These are phyloP conservation scores for Poeciliopsis retropinna DNA, from an alignment of 2,113 vertebrate species.

Conservation along the genomic window DNA sequence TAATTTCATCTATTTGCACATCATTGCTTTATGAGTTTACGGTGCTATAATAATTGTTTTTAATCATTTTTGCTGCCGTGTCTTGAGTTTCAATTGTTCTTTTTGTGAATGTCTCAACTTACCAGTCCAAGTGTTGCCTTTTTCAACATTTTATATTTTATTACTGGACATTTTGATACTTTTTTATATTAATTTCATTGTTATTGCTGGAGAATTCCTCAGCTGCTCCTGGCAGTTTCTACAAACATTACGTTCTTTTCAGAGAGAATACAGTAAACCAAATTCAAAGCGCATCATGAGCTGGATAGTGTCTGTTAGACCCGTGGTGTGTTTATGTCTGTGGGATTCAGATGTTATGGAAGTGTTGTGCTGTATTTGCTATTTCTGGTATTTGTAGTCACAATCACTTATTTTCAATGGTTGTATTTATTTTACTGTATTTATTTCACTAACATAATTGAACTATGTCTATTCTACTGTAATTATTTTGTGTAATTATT, in stretches of 20 bases:
- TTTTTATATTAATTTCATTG: not conserved
- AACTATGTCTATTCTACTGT: not conserved
- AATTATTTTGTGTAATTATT: not conserved
- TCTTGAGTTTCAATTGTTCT: not conserved
- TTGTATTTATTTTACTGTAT: not conserved
- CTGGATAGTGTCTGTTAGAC: not conserved
- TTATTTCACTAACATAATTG: not conserved
- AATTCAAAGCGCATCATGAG: not conserved
- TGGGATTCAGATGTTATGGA: not conserved
- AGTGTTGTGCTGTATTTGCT: not conserved
- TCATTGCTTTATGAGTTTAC: not conserved
- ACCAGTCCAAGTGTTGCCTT: not conserved
- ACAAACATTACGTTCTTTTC: not conserved
- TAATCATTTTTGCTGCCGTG: not conserved
- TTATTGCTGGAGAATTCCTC: not conserved
- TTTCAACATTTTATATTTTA: constrained; percentile 1
- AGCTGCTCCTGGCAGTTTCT: not conserved
- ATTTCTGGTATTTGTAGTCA: not conserved
- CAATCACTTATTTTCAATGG: no score
- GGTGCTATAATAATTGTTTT: not conserved
- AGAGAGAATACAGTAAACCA: not conserved
- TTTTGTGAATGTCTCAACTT: not conserved
- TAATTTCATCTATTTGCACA: not conserved
- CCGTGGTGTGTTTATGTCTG: not conserved
- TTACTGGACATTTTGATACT: not conserved